Evolutionary conservation across 2,113 vertebrate species (phyloP).

Genomic region (Mustelus asterias): DNA sequence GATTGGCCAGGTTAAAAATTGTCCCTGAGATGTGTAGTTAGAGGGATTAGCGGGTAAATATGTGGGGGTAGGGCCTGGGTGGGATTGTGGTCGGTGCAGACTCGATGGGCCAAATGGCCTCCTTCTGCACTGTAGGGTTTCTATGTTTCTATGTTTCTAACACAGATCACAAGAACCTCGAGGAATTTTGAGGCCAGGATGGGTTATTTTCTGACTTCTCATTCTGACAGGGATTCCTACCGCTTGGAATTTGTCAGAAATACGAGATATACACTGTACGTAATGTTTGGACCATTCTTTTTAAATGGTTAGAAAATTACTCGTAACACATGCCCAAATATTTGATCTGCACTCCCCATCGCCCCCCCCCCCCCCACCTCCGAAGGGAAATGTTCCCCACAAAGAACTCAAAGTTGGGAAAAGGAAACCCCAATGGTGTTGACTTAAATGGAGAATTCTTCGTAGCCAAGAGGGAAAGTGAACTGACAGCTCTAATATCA

Average conservation of each 20-base stretch:
- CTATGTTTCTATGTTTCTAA: too few relatives aligned
- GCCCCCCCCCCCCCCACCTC: too few relatives aligned
- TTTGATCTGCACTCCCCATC: not conserved
- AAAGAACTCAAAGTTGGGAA: not conserved
- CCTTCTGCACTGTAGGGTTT: too few relatives aligned
- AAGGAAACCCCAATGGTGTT: not conserved
- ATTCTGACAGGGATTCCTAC: not conserved
- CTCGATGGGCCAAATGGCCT: too few relatives aligned
- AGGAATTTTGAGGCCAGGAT: not conserved
- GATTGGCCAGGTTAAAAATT: too few relatives aligned
- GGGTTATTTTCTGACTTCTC: not conserved
- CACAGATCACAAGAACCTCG: too few relatives aligned
- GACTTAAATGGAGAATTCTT: not conserved
- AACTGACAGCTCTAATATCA: not conserved
- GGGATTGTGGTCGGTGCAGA: too few relatives aligned
- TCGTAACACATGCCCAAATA: not conserved
- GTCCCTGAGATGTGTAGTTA: too few relatives aligned
- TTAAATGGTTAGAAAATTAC: not conserved
- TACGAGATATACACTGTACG: not conserved
- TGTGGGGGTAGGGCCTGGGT: too few relatives aligned
- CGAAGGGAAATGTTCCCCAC: too few relatives aligned
- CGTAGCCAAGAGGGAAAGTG: not conserved
- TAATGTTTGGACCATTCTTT: not conserved
- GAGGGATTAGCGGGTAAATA: too few relatives aligned
- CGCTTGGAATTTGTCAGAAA: not conserved